These are phyloP conservation scores for Allygus modestus DNA, from an alignment of 2,888 invertebrate genomes.

Conservation along the genomic window DNA sequence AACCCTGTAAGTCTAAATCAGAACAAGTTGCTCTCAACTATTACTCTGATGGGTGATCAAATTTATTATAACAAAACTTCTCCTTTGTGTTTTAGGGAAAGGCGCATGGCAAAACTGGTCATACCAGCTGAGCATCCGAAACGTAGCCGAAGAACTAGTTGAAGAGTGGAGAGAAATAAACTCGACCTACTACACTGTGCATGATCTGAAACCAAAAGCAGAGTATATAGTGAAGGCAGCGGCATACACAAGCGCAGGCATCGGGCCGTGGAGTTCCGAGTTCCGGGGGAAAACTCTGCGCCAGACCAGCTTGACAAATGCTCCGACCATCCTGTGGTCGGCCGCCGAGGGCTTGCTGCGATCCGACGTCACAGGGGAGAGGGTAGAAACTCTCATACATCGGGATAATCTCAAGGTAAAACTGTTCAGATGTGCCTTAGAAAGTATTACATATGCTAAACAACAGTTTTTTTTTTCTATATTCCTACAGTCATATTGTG, in stretches of 20 bases:
- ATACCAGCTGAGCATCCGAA: slow-evolving; percentile 79
- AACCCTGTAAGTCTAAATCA: too few relatives aligned
- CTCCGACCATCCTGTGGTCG: slow-evolving; percentile 83
- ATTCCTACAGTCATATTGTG: too few relatives aligned
- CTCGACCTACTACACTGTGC: slow-evolving; percentile 81
- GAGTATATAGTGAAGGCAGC: slow-evolving; percentile 88
- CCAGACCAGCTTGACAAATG: slow-evolving; percentile 53
- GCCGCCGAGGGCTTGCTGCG: slow-evolving; percentile 86
- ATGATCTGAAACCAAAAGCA: slow-evolving; percentile 84
- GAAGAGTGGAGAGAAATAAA: slow-evolving; percentile 76
- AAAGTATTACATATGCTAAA: background rate
- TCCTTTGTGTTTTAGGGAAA: slow-evolving; percentile 74
- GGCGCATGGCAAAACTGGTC: slow-evolving; percentile 87
- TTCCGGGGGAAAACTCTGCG: slow-evolving; percentile 85
- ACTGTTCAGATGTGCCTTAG: too few relatives aligned
- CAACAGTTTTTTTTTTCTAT: background rate
- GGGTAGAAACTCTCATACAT: slow-evolving; percentile 83
- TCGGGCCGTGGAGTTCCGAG: slow-evolving; percentile 88
- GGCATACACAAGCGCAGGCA: slow-evolving; percentile 86
- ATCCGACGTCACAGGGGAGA: slow-evolving; percentile 89
- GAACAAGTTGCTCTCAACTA: too few relatives aligned
- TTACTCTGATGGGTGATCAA: too few relatives aligned
- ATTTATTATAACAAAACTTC: too few relatives aligned
- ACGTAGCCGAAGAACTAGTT: slow-evolving; percentile 77
- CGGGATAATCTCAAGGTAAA: slow-evolving; percentile 78